Conservation (phyloP, 2,113 vertebrate species). For the Manacus vitellinus region DNA sequence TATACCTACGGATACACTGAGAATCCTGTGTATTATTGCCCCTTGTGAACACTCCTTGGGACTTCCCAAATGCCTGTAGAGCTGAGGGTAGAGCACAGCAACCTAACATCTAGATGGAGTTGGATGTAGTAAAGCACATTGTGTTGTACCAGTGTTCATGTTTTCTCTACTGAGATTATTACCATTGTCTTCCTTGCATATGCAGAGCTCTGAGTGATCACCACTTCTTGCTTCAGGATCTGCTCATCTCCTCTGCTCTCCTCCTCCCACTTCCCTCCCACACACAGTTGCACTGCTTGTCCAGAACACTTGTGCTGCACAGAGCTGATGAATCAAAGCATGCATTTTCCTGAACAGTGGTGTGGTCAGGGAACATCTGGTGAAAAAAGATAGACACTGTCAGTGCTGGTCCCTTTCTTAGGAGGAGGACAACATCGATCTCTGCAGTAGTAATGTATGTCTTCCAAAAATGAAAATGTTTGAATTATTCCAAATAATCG, state of each 20-base stretch:
- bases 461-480: background rate
- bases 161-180: background rate
- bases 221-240: background rate
- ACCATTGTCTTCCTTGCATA: background rate
- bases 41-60: background rate
- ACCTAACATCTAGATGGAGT: background rate
- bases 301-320: background rate
- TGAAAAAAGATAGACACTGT: background rate
- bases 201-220: background rate
- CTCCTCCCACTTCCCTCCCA: background rate
- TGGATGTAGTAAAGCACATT: background rate
- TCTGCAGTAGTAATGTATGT: background rate
- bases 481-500: background rate
- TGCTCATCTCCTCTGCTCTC: background rate
- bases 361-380: background rate
- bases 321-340: background rate
- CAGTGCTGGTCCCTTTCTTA: background rate
- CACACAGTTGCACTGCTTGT: background rate
- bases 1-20: background rate
- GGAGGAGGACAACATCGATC: background rate
- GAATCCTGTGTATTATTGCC: background rate
- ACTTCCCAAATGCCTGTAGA: background rate
- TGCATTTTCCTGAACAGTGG: background rate
- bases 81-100: background rate
- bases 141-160: accelerated